Conservation (phyloP, 2,113 vertebrate species). For the Antechinus flavipes region DNA sequence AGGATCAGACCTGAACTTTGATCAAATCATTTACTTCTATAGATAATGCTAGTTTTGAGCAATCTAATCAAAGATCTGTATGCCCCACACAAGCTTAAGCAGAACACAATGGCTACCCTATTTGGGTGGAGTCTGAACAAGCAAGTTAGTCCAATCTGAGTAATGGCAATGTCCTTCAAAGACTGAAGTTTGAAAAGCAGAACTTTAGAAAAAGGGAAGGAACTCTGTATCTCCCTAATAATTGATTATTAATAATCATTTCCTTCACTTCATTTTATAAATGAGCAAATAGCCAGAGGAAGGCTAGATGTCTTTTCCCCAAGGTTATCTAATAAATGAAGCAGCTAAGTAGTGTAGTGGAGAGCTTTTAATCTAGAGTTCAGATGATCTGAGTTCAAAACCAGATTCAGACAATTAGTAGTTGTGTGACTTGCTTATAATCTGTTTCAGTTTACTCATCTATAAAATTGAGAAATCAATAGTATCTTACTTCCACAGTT, state of each 20-base stretch:
- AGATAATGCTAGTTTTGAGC: neutral
- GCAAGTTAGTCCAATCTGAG: no score
- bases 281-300: neutral
- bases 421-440: neutral
- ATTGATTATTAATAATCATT: neutral
- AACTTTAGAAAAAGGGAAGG: neutral
- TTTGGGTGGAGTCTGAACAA: neutral
- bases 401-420: slow-evolving; percentile 46
- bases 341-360: neutral
- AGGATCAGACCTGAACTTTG: neutral
- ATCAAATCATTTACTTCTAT: neutral
- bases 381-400: slow-evolving; percentile 69
- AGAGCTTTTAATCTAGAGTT: neutral
- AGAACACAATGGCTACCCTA: neutral
- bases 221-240: neutral
- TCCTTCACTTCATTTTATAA: neutral
- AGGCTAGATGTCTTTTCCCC: neutral
- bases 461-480: neutral
- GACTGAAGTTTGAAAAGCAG: neutral
- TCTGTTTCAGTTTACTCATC: neutral
- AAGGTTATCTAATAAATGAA: neutral
- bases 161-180: no score
- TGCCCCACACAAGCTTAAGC: neutral
- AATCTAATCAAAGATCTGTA: neutral
- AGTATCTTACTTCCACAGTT: neutral